Evolutionary conservation across 2,888 invertebrate species (phyloP), one percentile per base, ranked within the genome.

Genomic region (Taphrorychus bicolor): DNA sequence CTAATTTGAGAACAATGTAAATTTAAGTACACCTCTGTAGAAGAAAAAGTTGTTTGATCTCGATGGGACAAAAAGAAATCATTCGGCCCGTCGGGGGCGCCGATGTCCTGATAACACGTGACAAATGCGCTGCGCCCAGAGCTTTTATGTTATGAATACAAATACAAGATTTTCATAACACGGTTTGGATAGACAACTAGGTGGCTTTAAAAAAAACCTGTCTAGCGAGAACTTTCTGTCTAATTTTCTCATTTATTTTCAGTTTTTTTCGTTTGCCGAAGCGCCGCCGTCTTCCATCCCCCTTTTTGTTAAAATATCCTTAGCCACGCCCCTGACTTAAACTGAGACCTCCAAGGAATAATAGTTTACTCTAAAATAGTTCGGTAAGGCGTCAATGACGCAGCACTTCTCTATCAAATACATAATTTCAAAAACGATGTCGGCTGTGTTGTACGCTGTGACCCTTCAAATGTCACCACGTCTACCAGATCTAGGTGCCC

Each of bases 101-200:
- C 85, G 86, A 86, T 83, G 82, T 78, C 80, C 79, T 80, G 85
- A 87, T 87, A 87, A 84, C 77, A 77, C 75, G 80, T 81, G 81
- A 81, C 80, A 79, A 80, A 82, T 78, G 79, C 74, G 79, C 79
- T 80, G 81, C 80, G 78, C 80, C 80, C 80, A 78, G 60, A 74
- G 74, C 77, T 77, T 75, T 77, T 75, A 79, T 80, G 81, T 81
- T 81, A 81, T 81, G 81, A 82, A 82, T 82, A 82, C 81, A 80
- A 81, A 81, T 73, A 73, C 69, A 65, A 45, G 45, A 52, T 67
- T 52, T 67, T 67, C 51, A 58, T 57, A 66, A 42, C 51, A 59
- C 57, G 52, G 49, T 41, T 9, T 17, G n/a, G n/a, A 21, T 57
- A 16, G 24, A n/a, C 19, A 45, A 11, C 11, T 45, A 32, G 16